These are phyloP conservation scores for Protodeltote pygarga DNA, from an alignment of 2,888 invertebrate genomes.

Conservation along the genomic window DNA sequence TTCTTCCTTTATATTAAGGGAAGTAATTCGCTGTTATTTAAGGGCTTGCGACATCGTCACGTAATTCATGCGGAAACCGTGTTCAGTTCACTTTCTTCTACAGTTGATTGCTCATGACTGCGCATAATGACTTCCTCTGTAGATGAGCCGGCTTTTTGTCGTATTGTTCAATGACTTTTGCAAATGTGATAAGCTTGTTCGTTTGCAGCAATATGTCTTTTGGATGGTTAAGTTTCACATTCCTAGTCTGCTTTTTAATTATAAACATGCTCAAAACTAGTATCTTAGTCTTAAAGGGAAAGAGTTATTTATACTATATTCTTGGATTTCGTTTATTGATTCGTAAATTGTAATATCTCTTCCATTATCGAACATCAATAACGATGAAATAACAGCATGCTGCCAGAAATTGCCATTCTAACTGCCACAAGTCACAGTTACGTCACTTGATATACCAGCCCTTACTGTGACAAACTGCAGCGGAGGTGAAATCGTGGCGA, in stretches of 20 bases:
- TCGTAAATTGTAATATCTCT: background rate
- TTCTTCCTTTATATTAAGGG: conserved; percentile 6
- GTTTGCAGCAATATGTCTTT: too few relatives aligned
- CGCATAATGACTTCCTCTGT: conserved; percentile 7
- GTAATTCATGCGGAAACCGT: conserved; percentile 16
- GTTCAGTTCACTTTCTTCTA: conserved; percentile 31
- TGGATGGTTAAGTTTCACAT: too few relatives aligned
- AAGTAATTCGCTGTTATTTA: conserved; percentile 1
- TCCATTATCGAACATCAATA: conserved; percentile 5
- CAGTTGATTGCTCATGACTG: conserved; percentile 16
- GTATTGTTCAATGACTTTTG: too few relatives aligned
- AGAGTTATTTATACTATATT: too few relatives aligned
- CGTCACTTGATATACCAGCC: conserved; percentile 42
- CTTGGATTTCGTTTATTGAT: too few relatives aligned
- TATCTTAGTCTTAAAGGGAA: too few relatives aligned
- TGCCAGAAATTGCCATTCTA: conserved; percentile 22
- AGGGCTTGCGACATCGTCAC: conserved; percentile 10
- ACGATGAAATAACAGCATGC: conserved; percentile 9
- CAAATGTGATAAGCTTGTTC: too few relatives aligned
- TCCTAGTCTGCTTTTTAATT: too few relatives aligned
- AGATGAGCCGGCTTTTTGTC: background rate
- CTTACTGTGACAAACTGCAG: conserved; percentile 52
- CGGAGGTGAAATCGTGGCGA: conserved; percentile 63
- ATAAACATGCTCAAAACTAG: too few relatives aligned
- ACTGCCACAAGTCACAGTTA: conserved; percentile 45